Conservation (phyloP, 2,797 vertebrate genomes). For the Macrochelys suwanniensis region DNA sequence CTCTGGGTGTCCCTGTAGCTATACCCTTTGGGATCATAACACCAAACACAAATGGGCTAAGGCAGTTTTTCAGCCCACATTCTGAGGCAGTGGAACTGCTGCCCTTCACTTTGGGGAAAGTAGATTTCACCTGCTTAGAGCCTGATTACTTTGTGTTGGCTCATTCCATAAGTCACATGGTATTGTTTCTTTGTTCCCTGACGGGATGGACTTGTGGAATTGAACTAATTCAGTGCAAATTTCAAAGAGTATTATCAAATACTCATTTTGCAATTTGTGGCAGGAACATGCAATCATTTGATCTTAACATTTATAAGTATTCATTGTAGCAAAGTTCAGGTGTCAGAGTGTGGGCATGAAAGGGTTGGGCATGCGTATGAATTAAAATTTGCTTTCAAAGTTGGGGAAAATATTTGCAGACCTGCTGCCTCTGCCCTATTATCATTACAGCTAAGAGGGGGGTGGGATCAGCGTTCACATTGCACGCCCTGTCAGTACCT, state of each 20-base stretch:
- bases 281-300: neutral
- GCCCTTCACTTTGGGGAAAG: neutral
- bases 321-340: neutral
- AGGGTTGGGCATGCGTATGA: neutral
- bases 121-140: neutral
- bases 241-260: neutral
- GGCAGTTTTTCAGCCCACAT: neutral
- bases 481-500: too few species aligned
- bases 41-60: neutral
- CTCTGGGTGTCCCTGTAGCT: neutral
- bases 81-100: neutral
- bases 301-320: neutral
- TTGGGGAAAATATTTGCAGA: neutral
- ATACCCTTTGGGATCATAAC: neutral
- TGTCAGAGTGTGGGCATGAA: neutral
- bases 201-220: neutral
- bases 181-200: neutral
- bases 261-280: neutral
- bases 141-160: neutral
- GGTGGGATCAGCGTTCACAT: too few species aligned
- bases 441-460: neutral
- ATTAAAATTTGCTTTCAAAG: neutral
- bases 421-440: neutral
- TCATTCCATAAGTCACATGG: neutral
- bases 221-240: neutral